Evolutionary conservation across 2,797 vertebrate species (phyloP).

Genomic region (Protosalanx chinensis): DNA sequence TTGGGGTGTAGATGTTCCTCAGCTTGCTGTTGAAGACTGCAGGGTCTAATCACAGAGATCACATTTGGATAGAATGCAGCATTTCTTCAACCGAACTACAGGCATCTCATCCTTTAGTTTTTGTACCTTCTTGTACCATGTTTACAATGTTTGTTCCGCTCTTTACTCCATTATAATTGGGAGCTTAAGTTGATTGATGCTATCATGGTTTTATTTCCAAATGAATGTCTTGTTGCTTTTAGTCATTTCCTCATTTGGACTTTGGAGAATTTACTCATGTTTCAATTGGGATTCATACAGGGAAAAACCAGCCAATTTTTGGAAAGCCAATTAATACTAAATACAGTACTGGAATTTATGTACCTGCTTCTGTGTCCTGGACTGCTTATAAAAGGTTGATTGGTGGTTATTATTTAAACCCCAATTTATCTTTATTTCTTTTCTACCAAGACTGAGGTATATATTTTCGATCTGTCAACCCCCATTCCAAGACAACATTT

Average conservation of each 20-base stretch:
- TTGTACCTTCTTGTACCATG: constrained; percentile 40
- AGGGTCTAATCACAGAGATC: too few relatives aligned
- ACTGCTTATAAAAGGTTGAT: constrained; percentile 34
- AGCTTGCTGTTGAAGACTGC: not conserved
- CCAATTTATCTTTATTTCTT: constrained; percentile 33
- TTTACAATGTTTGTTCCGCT: constrained; percentile 40
- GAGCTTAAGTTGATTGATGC: constrained; percentile 38
- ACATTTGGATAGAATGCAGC: not conserved
- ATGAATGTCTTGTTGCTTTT: constrained; percentile 19
- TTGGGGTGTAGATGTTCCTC: not conserved
- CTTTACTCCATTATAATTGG: constrained; percentile 40
- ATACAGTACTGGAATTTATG: constrained; percentile 2
- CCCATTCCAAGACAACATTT: constrained; percentile 25
- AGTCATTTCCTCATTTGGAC: constrained; percentile 24
- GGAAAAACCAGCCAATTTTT: constrained; percentile 18
- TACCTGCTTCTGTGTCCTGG: constrained; percentile 7
- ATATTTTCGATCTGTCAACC: constrained; percentile 7
- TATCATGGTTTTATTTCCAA: constrained; percentile 24
- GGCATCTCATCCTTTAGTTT: constrained; percentile 35
- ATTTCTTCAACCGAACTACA: constrained; percentile 40
- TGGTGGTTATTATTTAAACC: constrained; percentile 42
- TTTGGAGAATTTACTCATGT: constrained; percentile 20
- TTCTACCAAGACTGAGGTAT: constrained; percentile 33
- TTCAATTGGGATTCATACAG: constrained; percentile 34
- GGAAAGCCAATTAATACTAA: constrained; percentile 26